Evolutionary conservation across 2,113 vertebrate species (phyloP), one percentile per base, ranked within the genome.

Genomic region (Gracilinanus agilis): DNA sequence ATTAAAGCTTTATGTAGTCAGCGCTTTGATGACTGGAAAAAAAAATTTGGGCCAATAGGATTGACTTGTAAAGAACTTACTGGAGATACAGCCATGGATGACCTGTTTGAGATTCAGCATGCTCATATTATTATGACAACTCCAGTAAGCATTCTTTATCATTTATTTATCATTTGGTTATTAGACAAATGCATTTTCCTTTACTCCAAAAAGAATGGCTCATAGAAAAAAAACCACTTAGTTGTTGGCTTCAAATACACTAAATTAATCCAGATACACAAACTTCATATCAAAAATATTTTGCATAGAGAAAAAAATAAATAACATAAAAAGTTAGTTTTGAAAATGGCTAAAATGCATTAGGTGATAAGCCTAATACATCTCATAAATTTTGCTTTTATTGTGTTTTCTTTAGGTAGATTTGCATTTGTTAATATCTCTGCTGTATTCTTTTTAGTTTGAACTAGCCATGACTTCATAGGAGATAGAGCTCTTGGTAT

Each of bases 1-100:
- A 99, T 99, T 98, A 99, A 99, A 98, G 99, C 99, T 96, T 98
- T 99, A 13, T 99, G 99, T 98, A 99, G 99, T 98, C 99, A 99
- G 97, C 99, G 99, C 97, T 99, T 99, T 98, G 99, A 99, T 97
- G 99, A 99, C 97, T 99, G 99, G 99, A 99, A 99, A 97, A 98
- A 98, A 98, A 99, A 99, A 98, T 99, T 99, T 98, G 99, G 99
- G 97, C 99, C 99, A 90, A 96, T 99, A 96, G 99, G 99, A 96
- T 98, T 99, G 93, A 99, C 75, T 93, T 99, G 99, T 98, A 99
- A 99, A 97, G 99, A 99, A 97, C 98, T 99, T 96, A 99, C 99
- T 34, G 99, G 99, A 94, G 99, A 99, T 98, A 99, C 99, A 49
- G 97, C 99, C 97, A 98, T 99, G 91, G 99, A 99, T 96, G 99